phyloP scores from a whole-genome alignment of 2,797 vertebrate genomes.

The Gymnocypris eckloni region DNA sequence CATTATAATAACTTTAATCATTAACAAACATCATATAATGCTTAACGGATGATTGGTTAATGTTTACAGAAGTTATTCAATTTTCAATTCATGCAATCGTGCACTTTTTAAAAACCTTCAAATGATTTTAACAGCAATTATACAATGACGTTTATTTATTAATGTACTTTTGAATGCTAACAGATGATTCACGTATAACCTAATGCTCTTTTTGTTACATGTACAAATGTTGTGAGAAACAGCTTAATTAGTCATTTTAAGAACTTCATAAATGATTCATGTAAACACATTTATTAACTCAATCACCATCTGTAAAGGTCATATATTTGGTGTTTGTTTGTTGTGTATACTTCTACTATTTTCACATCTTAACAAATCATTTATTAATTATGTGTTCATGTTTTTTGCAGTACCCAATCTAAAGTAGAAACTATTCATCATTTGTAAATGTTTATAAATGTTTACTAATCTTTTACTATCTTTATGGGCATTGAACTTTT shows the following conservation, averaged over 20 bases:
- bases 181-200: too few relatives aligned
- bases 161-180: too few relatives aligned
- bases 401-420: background rate
- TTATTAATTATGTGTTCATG: background rate
- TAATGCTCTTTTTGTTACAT: too few relatives aligned
- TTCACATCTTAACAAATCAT: background rate
- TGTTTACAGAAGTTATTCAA: background rate
- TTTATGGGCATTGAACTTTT: background rate
- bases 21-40: background rate
- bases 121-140: too few relatives aligned
- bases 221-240: too few relatives aligned
- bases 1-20: background rate
- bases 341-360: background rate
- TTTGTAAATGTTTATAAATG: background rate
- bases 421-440: background rate
- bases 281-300: background rate
- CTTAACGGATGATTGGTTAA: background rate
- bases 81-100: background rate
- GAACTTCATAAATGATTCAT: too few relatives aligned
- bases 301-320: background rate
- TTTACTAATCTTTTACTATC: background rate
- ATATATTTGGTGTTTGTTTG: background rate
- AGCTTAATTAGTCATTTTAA: too few relatives aligned
- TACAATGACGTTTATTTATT: too few relatives aligned
- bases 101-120: background rate